Conservation (phyloP, 2,797 vertebrate species). For the Coilia nasus region DNA sequence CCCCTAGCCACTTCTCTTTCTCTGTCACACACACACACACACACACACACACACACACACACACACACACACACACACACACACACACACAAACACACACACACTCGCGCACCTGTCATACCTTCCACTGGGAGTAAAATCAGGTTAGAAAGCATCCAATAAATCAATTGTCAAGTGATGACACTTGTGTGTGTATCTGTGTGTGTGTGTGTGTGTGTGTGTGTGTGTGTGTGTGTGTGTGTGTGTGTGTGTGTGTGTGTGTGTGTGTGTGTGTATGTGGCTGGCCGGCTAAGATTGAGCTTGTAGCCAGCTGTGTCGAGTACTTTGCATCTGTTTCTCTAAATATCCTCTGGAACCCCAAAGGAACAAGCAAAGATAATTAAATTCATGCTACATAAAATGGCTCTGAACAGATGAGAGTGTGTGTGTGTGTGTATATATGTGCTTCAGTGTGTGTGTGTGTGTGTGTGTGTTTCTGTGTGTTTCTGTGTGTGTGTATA, state of each 20-base stretch:
- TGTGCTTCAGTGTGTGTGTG: neutral
- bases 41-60: neutral
- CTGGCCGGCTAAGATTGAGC: too few relatives aligned
- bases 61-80: conserved; percentile 1
- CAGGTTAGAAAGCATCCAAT: conserved; percentile 2
- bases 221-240: neutral
- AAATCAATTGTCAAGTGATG: conserved; percentile 19
- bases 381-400: too few relatives aligned
- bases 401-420: too few relatives aligned
- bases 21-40: neutral
- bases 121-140: neutral
- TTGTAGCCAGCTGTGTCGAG: too few relatives aligned
- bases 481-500: neutral
- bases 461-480: neutral
- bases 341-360: too few relatives aligned
- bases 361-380: too few relatives aligned
- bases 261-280: too few relatives aligned
- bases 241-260: too few relatives aligned
- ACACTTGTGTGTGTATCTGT: neutral
- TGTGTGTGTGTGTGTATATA: too few relatives aligned
- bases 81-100: neutral
- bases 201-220: neutral
- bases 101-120: neutral
- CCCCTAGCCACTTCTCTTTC: too few relatives aligned
- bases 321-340: too few relatives aligned